Evolutionary conservation across 1,140 invertebrate species (phyloP), one percentile per base, ranked within the genome.

Genomic region (Drosophila neocordata): DNA sequence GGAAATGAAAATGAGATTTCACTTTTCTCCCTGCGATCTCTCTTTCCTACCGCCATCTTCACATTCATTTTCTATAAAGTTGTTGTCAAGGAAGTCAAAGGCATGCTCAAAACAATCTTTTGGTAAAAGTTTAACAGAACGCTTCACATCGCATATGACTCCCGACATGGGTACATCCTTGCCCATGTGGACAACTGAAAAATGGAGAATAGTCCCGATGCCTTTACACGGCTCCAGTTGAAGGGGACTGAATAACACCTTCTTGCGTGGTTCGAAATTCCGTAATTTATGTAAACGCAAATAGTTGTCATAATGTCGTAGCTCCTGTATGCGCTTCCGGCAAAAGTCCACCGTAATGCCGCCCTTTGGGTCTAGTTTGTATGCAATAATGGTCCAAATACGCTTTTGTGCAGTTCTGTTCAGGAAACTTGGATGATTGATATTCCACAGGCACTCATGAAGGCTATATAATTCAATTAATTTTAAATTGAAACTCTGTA

Each of bases 401-500:
- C 22, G n/a, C 18, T 12, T 31, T 6, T 62, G 24, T 22, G 8
- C 7, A 1, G 11, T 24, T 11, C 13, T 20, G 13, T 48, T 11
- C 3, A 62, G 15, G 27, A 62, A 62, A 7, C 51, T 15, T 4
- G 9, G 13, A 24, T 62, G 22, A 2, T 62, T 34, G 0, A 62
- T 51, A 15, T 62, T 51, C 59, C 59, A 62, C 4, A 62, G 13
- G 12, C 59, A 62, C 38, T 62, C 41, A 11, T 62, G 41, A 1
- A 13, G 9, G 1, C 22, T 12, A 22, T 62, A 62, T 6, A 51
- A 12, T 6, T 8, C 13, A 0, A 62, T 35, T 3, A 62, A 44
- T 15, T 44, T 48, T 5, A 62, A 13, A 34, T 62, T 62, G 3
- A 62, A 51, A 11, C n/a, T 11, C 1, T 62, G 59, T 13, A 9